Evolutionary conservation across 2,797 vertebrate species (phyloP).

Genomic region (Mus minutoides): DNA sequence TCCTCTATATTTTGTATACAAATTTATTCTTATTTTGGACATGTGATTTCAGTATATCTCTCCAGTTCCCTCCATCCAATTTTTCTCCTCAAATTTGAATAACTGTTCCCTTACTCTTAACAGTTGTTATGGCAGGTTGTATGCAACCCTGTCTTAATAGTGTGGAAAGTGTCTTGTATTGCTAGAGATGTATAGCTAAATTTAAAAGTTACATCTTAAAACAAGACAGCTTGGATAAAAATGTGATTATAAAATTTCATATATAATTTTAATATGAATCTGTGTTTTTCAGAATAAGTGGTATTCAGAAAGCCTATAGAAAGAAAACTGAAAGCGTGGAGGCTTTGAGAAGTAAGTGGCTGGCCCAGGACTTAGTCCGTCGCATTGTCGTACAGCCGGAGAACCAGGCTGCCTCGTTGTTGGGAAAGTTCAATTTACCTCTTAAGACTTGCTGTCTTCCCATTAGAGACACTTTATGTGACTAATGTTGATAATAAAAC

Average conservation of each 20-base stretch:
- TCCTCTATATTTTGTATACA: background rate
- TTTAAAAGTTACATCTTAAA: background rate
- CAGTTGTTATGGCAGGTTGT: no score
- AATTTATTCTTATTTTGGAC: background rate
- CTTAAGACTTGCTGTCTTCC: slow-evolving; percentile 6
- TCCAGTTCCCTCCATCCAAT: background rate
- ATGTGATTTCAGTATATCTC: background rate
- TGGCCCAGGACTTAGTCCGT: slow-evolving; percentile 64
- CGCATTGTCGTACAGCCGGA: background rate
- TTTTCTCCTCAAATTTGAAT: background rate
- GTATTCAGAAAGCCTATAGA: slow-evolving; percentile 94
- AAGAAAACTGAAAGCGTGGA: slow-evolving; percentile 93
- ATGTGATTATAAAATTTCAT: background rate
- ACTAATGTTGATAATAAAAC: slow-evolving; percentile 27
- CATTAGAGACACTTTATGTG: slow-evolving; percentile 15
- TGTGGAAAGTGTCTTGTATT: background rate
- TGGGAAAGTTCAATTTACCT: slow-evolving; percentile 29
- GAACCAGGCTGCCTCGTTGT: background rate
- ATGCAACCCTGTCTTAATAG: background rate
- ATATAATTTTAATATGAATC: slow-evolving; percentile 56
- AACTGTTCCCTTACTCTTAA: background rate
- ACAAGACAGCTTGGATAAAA: slow-evolving; percentile 25
- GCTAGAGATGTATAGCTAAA: background rate
- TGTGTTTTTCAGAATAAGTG: slow-evolving; percentile 91
- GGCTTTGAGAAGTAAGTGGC: slow-evolving; percentile 93